Evolutionary conservation across 2,797 vertebrate species (phyloP).

Genomic region (Miichthys miiuy): DNA sequence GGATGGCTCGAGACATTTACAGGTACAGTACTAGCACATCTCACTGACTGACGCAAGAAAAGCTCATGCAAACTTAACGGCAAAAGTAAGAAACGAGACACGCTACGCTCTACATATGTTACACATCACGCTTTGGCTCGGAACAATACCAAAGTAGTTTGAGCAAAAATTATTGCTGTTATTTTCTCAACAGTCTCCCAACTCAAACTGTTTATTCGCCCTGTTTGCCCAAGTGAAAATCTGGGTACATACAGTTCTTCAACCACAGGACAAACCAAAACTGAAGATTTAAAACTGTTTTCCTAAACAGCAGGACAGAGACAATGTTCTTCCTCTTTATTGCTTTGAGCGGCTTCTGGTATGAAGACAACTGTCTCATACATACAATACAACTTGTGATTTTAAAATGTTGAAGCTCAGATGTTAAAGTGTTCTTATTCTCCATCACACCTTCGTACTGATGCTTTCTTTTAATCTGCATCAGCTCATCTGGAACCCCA

Average conservation of each 20-base stretch:
- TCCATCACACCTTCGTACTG: slow-evolving; percentile 24
- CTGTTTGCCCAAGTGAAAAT: neutral
- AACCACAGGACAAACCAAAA: slow-evolving; percentile 15
- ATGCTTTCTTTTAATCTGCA: slow-evolving; percentile 49
- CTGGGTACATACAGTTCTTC: neutral
- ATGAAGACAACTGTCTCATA: neutral
- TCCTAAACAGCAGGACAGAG: neutral
- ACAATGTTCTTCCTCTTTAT: neutral
- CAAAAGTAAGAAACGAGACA: neutral
- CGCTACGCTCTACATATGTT: neutral
- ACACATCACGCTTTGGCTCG: neutral
- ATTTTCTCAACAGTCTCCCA: neutral
- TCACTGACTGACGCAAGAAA: neutral
- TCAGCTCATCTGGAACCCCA: slow-evolving; percentile 44
- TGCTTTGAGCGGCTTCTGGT: neutral
- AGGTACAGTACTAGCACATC: slow-evolving; percentile 83
- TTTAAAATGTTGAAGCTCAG: slow-evolving; percentile 18
- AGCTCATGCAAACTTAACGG: no score
- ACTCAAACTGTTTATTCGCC: neutral
- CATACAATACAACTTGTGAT: no score
- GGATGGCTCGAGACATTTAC: slow-evolving; percentile 99
- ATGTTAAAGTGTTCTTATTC: slow-evolving; percentile 22
- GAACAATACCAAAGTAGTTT: neutral
- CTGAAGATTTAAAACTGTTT: neutral
- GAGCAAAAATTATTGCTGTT: neutral